A percentile compares a stretch with the other conserved stretches of the same genome.
Conservation (phyloP, 2,888 invertebrate genomes). For the Heliothis peltigera region DNA sequence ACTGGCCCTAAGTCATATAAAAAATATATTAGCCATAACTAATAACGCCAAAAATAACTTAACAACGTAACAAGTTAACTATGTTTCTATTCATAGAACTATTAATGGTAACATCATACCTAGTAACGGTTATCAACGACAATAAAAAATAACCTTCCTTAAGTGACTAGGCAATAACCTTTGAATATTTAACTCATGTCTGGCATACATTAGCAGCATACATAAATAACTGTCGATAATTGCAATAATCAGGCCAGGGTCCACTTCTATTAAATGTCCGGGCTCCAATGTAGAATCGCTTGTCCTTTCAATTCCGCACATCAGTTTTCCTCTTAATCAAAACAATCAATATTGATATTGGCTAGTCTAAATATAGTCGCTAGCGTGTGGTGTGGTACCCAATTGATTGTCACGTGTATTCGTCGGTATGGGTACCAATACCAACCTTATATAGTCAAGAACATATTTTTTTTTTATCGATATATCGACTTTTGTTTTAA, state of each 20-base stretch:
- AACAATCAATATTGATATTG: conserved; percentile 34
- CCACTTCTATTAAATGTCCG: conserved; percentile 46
- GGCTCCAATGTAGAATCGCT: conserved; percentile 15
- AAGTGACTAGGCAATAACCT: conserved; percentile 29
- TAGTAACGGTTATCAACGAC: conserved; percentile 7
- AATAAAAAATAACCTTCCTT: conserved; percentile 42
- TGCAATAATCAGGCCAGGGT: conserved; percentile 70
- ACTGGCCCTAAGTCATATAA: no score
- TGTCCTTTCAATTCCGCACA: conserved; percentile 34
- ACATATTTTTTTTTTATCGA: no score
- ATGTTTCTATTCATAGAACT: conserved; percentile 24
- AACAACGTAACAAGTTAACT: no score
- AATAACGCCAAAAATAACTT: no score
- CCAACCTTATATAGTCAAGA: no score
- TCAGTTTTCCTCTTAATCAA: conserved; percentile 29
- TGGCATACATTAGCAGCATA: conserved; percentile 25
- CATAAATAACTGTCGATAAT: conserved; percentile 42
- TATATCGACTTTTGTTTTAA: no score
- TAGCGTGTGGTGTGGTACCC: no score
- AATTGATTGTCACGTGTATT: no score
- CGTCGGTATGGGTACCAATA: no score
- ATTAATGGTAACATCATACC: not conserved
- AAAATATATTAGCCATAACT: no score
- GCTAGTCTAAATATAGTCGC: conserved; percentile 26
- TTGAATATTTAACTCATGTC: conserved; percentile 27